Evolutionary conservation across 2,113 vertebrate species (phyloP).

Genomic region (Toxostoma redivivum): DNA sequence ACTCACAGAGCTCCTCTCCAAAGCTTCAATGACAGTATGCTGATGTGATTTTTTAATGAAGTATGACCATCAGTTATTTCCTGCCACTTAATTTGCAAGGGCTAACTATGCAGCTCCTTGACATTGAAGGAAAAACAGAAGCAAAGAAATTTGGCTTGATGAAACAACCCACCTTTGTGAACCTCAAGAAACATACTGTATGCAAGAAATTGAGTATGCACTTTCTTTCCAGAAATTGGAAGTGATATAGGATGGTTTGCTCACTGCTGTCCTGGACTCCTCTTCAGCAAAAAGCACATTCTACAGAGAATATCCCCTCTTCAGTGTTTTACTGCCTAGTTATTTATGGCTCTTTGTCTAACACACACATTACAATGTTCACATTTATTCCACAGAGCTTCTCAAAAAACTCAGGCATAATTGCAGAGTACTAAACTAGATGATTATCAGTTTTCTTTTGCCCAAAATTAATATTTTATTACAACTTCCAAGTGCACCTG

Average conservation of each 20-base stretch:
- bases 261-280: background rate
- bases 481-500: conserved; percentile 6
- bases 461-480: conserved; percentile 32
- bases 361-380: background rate
- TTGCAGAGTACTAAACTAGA: background rate
- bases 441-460: conserved; percentile 11
- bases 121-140: background rate
- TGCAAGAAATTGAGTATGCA: background rate
- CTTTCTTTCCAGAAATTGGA: background rate
- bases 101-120: background rate
- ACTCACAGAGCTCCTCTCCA: background rate
- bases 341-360: background rate
- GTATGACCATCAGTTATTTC: background rate
- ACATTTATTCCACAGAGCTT: background rate
- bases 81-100: background rate
- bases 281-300: background rate
- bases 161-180: background rate
- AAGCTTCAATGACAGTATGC: background rate
- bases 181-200: background rate
- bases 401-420: background rate
- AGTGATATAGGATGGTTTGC: background rate
- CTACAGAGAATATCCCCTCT: background rate
- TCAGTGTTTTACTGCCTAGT: background rate
- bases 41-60: background rate
- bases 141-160: background rate